A percentile compares a stretch with the other conserved stretches of the same genome.
These are phyloP conservation scores for Lepus timidus DNA, from an alignment of 2,113 vertebrate genomes.

Conservation along the genomic window DNA sequence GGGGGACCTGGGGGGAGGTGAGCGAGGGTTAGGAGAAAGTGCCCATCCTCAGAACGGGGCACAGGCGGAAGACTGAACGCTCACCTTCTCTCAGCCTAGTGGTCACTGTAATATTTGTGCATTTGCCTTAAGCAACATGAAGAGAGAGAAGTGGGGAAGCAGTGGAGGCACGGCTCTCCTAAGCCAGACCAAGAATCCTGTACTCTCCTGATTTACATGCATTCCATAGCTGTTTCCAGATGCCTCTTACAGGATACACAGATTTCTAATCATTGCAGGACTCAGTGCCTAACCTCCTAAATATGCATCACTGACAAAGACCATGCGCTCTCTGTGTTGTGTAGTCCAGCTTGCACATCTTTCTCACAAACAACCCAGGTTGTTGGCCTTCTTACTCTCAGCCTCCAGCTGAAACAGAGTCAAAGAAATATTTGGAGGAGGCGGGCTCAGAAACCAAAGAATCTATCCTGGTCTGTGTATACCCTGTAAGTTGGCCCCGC, in stretches of 20 bases:
- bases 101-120: neutral
- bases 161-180: neutral
- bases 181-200: neutral
- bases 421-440: slow-evolving; percentile 54
- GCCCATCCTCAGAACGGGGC: neutral
- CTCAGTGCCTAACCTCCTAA: neutral
- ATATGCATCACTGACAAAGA: neutral
- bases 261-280: neutral
- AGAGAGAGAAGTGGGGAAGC: neutral
- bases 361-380: neutral
- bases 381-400: neutral
- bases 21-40: too few relatives aligned
- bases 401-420: neutral
- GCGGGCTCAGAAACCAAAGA: slow-evolving; percentile 80
- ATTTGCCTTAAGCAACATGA: neutral
- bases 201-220: neutral
- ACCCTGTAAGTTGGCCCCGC: neutral
- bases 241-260: neutral
- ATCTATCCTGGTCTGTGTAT: neutral
- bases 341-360: neutral
- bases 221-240: neutral
- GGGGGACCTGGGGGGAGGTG: neutral
- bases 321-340: neutral
- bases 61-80: neutral
- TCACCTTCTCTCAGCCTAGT: neutral